Conservation (phyloP, 1,140 invertebrate species). For the Leptonema lineaticorne region DNA sequence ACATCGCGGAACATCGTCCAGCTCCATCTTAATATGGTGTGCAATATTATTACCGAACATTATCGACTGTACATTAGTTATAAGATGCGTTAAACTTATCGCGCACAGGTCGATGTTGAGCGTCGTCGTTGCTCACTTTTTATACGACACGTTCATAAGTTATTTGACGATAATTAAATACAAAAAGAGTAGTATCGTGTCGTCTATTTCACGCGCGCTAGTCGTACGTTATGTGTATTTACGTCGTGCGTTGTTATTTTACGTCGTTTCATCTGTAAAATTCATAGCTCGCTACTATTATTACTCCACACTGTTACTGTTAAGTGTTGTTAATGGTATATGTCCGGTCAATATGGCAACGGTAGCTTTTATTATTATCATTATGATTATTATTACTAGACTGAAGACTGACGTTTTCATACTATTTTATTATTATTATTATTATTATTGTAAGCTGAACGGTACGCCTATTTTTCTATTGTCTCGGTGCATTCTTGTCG, state of each 20-base stretch:
- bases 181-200: constrained; percentile 1
- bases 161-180: constrained; percentile 16
- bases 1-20: neutral
- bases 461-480: constrained; percentile 40
- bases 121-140: constrained; percentile 40
- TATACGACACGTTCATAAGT: too few relatives aligned
- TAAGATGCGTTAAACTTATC: constrained; percentile 19
- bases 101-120: constrained; percentile 38
- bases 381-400: too few relatives aligned
- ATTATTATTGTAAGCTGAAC: constrained; percentile 32
- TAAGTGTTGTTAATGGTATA: constrained; percentile 30
- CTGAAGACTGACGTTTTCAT: constrained; percentile 42
- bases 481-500: constrained; percentile 1
- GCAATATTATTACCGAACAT: neutral
- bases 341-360: constrained; percentile 32
- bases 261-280: constrained; percentile 41
- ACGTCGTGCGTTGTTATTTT: too few relatives aligned
- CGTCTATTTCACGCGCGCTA: too few relatives aligned
- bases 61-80: constrained; percentile 15
- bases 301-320: too few relatives aligned
- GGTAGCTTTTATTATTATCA: constrained; percentile 41
- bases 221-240: too few relatives aligned
- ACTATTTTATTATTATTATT: too few relatives aligned
- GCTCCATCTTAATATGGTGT: neutral
- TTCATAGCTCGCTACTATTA: constrained; percentile 10